phyloP scores from a whole-genome alignment of 2,113 vertebrate genomes.

The Hemicordylus capensis region DNA sequence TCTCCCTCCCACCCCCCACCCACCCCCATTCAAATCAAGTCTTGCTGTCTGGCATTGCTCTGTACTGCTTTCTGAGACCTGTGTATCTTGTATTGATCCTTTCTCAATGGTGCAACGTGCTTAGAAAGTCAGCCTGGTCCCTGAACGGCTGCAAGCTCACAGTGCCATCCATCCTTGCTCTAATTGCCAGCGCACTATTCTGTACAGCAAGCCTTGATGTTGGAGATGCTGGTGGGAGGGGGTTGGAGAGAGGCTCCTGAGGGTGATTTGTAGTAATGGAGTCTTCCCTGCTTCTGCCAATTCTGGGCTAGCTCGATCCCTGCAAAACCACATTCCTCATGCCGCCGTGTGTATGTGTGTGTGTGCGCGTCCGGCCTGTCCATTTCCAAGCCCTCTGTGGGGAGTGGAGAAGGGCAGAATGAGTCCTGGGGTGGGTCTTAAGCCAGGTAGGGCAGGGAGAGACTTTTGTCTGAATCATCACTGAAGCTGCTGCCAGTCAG shows the following conservation, averaged over 20 bases:
- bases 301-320: background rate
- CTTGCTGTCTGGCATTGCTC: background rate
- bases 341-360: no score
- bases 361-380: no score
- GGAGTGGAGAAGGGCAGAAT: no score
- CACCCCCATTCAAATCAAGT: no score
- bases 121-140: background rate
- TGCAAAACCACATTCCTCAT: background rate
- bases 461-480: no score
- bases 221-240: background rate
- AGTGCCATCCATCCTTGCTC: background rate
- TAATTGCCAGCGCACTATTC: background rate
- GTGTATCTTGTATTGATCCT: background rate
- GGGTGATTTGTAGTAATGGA: slow-evolving; percentile 6
- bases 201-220: background rate
- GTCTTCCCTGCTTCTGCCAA: background rate
- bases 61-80: background rate
- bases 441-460: no score
- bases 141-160: background rate
- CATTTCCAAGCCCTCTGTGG: no score
- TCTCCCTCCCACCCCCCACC: no score
- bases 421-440: no score
- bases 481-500: no score
- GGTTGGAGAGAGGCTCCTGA: background rate
- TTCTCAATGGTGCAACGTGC: background rate